These are phyloP conservation scores for Orius laevigatus DNA, from an alignment of 1,140 invertebrate genomes.

Conservation along the genomic window DNA sequence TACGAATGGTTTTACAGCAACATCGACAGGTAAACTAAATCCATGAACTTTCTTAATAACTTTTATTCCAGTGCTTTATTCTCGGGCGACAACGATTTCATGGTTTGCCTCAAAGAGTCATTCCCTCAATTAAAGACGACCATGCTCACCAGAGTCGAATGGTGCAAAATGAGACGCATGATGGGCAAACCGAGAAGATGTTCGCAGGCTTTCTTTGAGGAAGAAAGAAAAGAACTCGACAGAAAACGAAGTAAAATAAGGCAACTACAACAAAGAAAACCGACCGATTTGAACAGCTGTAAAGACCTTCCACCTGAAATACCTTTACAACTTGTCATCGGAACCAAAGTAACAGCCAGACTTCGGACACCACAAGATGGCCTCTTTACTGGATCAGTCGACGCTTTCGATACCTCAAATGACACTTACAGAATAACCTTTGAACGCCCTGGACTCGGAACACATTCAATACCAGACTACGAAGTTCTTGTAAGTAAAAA, in stretches of 20 bases:
- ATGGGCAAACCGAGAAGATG: constrained; percentile 95
- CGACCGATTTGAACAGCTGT: constrained; percentile 54
- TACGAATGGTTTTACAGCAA: constrained; percentile 99
- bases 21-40: constrained; percentile 56
- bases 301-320: constrained; percentile 93
- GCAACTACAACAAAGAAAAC: constrained; percentile 84
- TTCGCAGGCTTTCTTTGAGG: constrained; percentile 84
- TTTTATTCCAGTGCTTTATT: constrained; percentile 58
- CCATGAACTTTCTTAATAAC: too few relatives aligned
- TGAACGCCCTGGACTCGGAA: constrained; percentile 81
- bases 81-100: constrained; percentile 92
- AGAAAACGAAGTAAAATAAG: constrained; percentile 83
- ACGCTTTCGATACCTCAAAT: constrained; percentile 92
- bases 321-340: constrained; percentile 88
- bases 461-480: constrained; percentile 91
- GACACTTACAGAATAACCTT: constrained; percentile 97
- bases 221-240: constrained; percentile 81
- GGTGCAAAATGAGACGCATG: constrained; percentile 85
- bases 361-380: constrained; percentile 89
- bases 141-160: constrained; percentile 76
- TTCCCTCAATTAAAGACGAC: constrained; percentile 83
- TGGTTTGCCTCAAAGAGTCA: constrained; percentile 81
- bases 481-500: constrained; percentile 51
- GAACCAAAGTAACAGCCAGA: constrained; percentile 77
- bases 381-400: constrained; percentile 87